Conservation (phyloP, 2,888 invertebrate genomes). For the Periphyllus acericola region DNA sequence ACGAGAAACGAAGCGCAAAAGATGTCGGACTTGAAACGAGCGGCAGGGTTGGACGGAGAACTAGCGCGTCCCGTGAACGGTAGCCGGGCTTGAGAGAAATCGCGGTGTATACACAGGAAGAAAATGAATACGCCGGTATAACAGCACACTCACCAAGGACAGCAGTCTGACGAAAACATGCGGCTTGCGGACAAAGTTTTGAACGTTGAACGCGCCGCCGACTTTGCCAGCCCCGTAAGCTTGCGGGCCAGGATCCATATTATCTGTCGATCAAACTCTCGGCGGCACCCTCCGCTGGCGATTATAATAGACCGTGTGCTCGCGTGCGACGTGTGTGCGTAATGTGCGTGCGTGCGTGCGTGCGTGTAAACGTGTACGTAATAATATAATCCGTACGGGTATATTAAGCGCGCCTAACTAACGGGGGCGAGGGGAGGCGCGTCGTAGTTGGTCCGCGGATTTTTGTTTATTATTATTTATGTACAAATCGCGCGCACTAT, state of each 20-base stretch:
- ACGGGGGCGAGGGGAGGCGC: background rate
- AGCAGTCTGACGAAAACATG: slow-evolving; percentile 62
- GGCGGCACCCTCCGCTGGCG: background rate
- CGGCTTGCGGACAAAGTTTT: slow-evolving; percentile 63
- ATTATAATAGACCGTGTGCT: background rate
- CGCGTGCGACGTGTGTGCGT: background rate
- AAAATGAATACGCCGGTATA: too few relatives aligned
- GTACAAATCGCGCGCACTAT: slow-evolving; percentile 29
- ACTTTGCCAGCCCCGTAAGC: slow-evolving; percentile 63
- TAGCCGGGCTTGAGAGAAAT: too few relatives aligned
- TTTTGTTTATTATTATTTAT: slow-evolving; percentile 3
- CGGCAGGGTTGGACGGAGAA: too few relatives aligned
- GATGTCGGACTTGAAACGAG: too few relatives aligned
- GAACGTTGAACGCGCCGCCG: slow-evolving; percentile 61
- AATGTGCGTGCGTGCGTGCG: background rate
- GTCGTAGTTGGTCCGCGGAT: background rate
- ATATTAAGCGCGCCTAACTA: too few relatives aligned
- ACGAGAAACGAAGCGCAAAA: too few relatives aligned
- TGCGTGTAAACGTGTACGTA: too few relatives aligned
- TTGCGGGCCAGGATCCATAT: slow-evolving; percentile 63
- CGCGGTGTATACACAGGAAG: too few relatives aligned
- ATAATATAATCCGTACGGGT: too few relatives aligned
- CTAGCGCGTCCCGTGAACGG: too few relatives aligned
- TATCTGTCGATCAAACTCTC: background rate
- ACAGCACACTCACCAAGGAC: slow-evolving; percentile 61